These are phyloP conservation scores for Eucidaris tribuloides DNA, from an alignment of 35 echinoderm and acorn worm genomes.

Conservation along the genomic window DNA sequence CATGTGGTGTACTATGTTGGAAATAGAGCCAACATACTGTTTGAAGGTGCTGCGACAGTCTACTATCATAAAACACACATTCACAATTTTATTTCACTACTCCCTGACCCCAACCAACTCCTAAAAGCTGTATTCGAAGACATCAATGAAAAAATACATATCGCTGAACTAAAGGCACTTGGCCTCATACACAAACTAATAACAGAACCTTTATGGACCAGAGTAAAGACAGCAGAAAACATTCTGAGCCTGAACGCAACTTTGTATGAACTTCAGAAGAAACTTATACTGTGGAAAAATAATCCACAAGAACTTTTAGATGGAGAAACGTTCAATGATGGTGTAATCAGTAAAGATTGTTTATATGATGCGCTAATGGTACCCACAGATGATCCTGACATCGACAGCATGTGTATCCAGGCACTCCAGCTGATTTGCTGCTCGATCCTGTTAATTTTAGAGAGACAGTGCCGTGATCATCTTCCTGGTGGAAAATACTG, in stretches of 20 bases:
- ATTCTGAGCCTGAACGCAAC: conserved; percentile 49
- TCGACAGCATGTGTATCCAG: conserved; percentile 24
- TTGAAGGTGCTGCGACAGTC: conserved; percentile 23
- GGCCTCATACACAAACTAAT: conserved; percentile 53
- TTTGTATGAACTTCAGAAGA: neutral
- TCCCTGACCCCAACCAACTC: conserved; percentile 40
- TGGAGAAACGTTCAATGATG: neutral
- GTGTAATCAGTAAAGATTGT: neutral
- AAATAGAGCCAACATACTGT: conserved; percentile 53
- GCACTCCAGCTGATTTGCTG: conserved; percentile 36
- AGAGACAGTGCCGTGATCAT: conserved; percentile 44
- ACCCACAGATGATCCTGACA: neutral
- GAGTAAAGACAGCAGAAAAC: conserved; percentile 29
- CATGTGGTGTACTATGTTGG: conserved; percentile 13
- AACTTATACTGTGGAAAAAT: conserved; percentile 1
- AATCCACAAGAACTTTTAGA: conserved; percentile 35
- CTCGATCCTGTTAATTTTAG: conserved; percentile 41
- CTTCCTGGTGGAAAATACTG: conserved; percentile 61
- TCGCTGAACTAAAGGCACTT: conserved; percentile 35
- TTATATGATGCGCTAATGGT: neutral
- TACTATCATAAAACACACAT: conserved; percentile 51
- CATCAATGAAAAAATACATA: conserved; percentile 8
- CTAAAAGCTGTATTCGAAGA: conserved; percentile 34
- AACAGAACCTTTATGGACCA: conserved; percentile 49
- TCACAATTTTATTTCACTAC: neutral